Evolutionary conservation across 2,113 vertebrate species (phyloP).

Genomic region (Copsychus sechellarum): DNA sequence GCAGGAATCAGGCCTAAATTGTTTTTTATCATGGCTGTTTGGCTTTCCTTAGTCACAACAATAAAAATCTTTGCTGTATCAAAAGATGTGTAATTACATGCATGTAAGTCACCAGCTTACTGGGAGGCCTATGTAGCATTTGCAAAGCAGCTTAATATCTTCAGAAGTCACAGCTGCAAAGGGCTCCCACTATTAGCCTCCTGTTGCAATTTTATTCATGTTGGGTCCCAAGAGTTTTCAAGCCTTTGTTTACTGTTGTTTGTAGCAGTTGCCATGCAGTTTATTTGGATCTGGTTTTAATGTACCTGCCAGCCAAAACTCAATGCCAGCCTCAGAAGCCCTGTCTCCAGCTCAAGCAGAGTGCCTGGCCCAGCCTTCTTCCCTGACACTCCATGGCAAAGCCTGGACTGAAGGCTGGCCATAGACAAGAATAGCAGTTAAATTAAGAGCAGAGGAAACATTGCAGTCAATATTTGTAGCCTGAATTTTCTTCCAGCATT

Average conservation of each 20-base stretch:
- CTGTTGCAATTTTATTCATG: background rate
- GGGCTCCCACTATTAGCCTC: background rate
- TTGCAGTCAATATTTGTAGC: background rate
- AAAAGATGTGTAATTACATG: background rate
- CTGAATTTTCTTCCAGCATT: background rate
- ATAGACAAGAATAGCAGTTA: background rate
- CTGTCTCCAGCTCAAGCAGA: background rate
- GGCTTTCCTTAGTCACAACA: background rate
- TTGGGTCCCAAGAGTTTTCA: background rate
- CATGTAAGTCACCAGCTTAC: background rate
- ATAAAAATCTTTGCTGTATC: background rate
- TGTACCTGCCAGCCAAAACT: background rate
- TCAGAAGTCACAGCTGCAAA: background rate
- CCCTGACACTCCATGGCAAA: background rate
- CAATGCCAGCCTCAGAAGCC: background rate
- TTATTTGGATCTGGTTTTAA: background rate
- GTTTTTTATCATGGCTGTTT: background rate
- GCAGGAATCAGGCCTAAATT: background rate
- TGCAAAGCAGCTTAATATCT: background rate
- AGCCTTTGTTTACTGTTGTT: constrained; percentile 34
- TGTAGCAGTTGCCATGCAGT: background rate
- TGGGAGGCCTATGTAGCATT: background rate
- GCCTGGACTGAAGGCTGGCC: background rate
- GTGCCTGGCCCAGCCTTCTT: background rate
- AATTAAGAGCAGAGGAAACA: background rate